Conservation (phyloP, 2,888 invertebrate genomes). For the Nymphalis polychloros region DNA sequence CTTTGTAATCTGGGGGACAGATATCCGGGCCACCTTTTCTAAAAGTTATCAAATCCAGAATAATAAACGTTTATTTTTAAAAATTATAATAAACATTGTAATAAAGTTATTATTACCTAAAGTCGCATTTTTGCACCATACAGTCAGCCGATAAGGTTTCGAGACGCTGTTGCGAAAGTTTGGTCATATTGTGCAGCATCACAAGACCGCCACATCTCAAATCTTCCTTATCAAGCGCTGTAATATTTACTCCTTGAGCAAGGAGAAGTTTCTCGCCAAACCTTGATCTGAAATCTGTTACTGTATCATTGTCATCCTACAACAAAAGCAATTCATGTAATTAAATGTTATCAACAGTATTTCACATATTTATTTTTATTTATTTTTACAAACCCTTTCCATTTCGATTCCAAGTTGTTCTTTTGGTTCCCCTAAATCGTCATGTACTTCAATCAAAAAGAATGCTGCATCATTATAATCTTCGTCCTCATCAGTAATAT, state of each 20-base stretch:
- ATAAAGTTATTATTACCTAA: conserved; percentile 68
- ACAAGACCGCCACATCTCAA: conserved; percentile 88
- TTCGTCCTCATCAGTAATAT: conserved; percentile 64
- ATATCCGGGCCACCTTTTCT: conserved; percentile 88
- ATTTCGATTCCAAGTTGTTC: conserved; percentile 89
- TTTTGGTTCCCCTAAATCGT: conserved; percentile 87
- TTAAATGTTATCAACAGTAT: not conserved
- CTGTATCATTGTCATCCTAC: conserved; percentile 86
- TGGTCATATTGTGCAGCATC: conserved; percentile 84
- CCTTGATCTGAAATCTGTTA: conserved; percentile 87
- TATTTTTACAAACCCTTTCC: conserved; percentile 74
- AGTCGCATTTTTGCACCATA: conserved; percentile 89
- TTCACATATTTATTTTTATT: not conserved
- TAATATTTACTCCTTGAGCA: conserved; percentile 86
- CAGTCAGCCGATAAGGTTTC: conserved; percentile 85
- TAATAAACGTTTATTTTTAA: not conserved
- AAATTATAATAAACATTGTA: conserved; percentile 25
- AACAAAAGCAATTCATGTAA: conserved; percentile 32
- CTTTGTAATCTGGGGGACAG: conserved; percentile 90
- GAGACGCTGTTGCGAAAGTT: conserved; percentile 78
- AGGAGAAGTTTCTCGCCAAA: conserved; percentile 85
- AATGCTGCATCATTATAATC: conserved; percentile 81
- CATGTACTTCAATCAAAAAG: conserved; percentile 86
- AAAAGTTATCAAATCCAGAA: conserved; percentile 55
- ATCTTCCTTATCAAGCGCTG: conserved; percentile 87